Evolutionary conservation across 2,113 vertebrate species (phyloP).

Genomic region (Anolis sagrei): DNA sequence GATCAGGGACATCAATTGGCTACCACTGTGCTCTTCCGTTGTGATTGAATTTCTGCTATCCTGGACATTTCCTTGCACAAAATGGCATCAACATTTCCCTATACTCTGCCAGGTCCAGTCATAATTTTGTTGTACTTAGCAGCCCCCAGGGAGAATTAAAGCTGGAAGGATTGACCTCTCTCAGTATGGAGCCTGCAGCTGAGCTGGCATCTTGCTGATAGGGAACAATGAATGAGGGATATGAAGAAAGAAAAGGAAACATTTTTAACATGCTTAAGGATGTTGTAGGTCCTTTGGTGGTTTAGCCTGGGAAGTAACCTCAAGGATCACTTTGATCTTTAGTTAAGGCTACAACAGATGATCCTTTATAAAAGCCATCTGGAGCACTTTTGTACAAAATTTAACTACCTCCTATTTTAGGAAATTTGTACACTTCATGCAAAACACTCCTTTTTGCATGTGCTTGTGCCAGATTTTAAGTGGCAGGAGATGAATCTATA

Average conservation of each 20-base stretch:
- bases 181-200: background rate
- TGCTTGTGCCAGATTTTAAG: too few relatives aligned
- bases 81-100: background rate
- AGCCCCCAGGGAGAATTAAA: background rate
- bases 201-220: background rate
- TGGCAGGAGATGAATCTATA: too few relatives aligned
- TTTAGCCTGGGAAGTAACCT: background rate
- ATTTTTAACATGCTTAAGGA: background rate
- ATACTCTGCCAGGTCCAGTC: background rate
- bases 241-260: background rate
- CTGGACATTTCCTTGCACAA: background rate
- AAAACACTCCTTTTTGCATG: too few relatives aligned
- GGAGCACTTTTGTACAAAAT: too few relatives aligned
- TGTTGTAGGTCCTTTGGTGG: background rate
- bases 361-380: background rate
- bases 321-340: too few relatives aligned
- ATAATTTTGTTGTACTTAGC: background rate
- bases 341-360: background rate
- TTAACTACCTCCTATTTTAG: too few relatives aligned
- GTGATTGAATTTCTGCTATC: background rate
- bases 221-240: background rate
- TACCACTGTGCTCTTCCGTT: background rate
- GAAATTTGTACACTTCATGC: too few relatives aligned
- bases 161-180: conserved; percentile 13
- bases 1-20: background rate